Evolutionary conservation across 2,113 vertebrate species (phyloP).

Genomic region (Oncorhynchus kisutch): DNA sequence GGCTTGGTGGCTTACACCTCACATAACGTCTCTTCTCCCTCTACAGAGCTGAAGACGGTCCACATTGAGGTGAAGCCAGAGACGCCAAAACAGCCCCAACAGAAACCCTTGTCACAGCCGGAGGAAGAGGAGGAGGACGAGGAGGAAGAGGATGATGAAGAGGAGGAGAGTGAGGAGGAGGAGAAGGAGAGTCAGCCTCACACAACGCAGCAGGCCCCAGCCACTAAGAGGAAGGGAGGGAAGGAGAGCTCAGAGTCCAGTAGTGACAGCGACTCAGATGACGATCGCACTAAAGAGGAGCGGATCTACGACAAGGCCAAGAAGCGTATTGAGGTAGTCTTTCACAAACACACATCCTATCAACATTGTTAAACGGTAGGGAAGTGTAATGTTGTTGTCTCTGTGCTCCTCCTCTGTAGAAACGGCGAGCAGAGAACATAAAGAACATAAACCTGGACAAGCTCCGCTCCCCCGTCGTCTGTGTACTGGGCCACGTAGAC

Average conservation of each 20-base stretch:
- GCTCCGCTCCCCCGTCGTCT: constrained; percentile 90
- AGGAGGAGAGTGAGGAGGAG: constrained; percentile 44
- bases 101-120: constrained; percentile 71
- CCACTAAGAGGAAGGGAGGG: constrained; percentile 61
- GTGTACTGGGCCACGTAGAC: constrained; percentile 96
- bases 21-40: background rate
- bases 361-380: background rate
- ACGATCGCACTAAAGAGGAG: constrained; percentile 91
- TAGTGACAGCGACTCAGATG: constrained; percentile 88
- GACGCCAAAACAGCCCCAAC: constrained; percentile 65
- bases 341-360: background rate
- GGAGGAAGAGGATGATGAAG: constrained; percentile 77
- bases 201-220: constrained; percentile 41
- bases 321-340: constrained; percentile 88
- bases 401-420: constrained; percentile 67
- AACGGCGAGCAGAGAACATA: constrained; percentile 87
- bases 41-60: constrained; percentile 85
- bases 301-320: constrained; percentile 90
- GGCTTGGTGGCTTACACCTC: background rate
- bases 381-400: background rate
- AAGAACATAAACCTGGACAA: constrained; percentile 83
- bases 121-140: constrained; percentile 68
- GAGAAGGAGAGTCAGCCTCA: constrained; percentile 73
- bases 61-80: constrained; percentile 92
- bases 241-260: constrained; percentile 87